These are phyloP conservation scores for Nothobranchius kuhntae DNA, from an alignment of 2,113 vertebrate species.

Conservation along the genomic window DNA sequence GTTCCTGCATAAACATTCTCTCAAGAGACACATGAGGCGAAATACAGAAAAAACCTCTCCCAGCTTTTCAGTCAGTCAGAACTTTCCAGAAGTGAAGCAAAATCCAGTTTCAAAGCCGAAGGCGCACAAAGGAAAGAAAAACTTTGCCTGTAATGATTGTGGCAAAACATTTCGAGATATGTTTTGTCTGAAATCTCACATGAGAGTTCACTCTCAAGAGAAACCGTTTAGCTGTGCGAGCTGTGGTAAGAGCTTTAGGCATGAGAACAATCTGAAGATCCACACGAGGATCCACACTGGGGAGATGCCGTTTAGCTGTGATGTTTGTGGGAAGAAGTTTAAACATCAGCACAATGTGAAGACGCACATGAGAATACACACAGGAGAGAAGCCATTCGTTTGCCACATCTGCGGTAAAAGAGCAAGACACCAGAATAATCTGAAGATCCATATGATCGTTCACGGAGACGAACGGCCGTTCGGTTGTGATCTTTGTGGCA, in stretches of 20 bases:
- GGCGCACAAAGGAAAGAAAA: conserved; percentile 20
- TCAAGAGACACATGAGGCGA: conserved; percentile 36
- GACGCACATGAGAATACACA: conserved; percentile 31
- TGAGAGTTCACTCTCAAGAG: conserved; percentile 15
- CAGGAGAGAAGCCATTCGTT: conserved; percentile 33
- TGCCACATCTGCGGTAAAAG: conserved; percentile 37
- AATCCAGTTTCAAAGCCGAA: neutral
- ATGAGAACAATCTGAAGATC: conserved; percentile 12
- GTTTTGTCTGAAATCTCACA: conserved; percentile 9
- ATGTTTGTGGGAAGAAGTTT: conserved; percentile 29
- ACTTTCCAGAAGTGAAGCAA: conserved; percentile 2
- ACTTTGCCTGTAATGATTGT: conserved; percentile 17
- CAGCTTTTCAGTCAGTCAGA: conserved; percentile 3
- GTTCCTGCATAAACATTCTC: conserved; percentile 21
- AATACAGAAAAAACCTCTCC: conserved; percentile 24
- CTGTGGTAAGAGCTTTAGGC: conserved; percentile 31
- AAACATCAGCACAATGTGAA: conserved; percentile 29
- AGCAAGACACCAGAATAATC: conserved; percentile 35
- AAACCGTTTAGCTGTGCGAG: conserved; percentile 17
- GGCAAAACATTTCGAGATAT: conserved; percentile 22
- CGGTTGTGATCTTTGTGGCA: conserved; percentile 23
- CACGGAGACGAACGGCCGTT: conserved; percentile 20
- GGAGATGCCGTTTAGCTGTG: conserved; percentile 28
- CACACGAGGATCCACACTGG: conserved; percentile 30
- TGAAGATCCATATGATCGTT: conserved; percentile 38